Percentiles rank a stretch among this genome's conserved stretches.
These are phyloP conservation scores for Mythimna impura DNA, from an alignment of 2,888 invertebrate genomes.

Conservation along the genomic window DNA sequence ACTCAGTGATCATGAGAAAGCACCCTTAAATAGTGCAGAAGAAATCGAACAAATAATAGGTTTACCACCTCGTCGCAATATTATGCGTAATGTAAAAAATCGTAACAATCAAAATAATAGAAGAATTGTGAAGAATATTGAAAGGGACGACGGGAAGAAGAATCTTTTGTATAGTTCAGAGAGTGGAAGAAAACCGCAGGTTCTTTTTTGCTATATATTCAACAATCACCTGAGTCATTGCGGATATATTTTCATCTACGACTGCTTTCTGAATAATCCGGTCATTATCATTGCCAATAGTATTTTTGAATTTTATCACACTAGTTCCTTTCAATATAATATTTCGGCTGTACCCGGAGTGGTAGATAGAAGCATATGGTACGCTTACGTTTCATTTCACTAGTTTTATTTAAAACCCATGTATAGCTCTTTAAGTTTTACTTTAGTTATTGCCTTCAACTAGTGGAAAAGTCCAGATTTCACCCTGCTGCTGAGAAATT, in stretches of 20 bases:
- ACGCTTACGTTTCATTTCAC: background rate
- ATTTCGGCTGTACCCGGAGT: background rate
- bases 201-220: background rate
- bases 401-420: background rate
- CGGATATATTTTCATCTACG: background rate
- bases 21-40: background rate
- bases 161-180: background rate
- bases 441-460: too few relatives aligned
- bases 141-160: too few relatives aligned
- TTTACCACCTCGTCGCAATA: slow-evolving; percentile 9
- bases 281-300: background rate
- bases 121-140: background rate
- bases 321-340: background rate
- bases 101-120: background rate
- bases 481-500: too few relatives aligned
- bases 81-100: slow-evolving; percentile 9
- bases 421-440: too few relatives aligned
- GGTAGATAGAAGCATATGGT: too few relatives aligned
- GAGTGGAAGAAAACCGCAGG: slow-evolving; percentile 6
- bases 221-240: background rate
- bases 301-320: background rate
- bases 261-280: background rate
- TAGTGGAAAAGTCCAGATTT: too few relatives aligned
- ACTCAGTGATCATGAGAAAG: slow-evolving; percentile 20
- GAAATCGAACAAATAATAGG: slow-evolving; percentile 25